Base-by-base conservation (phyloP, 2,797 vertebrate species). In the Chanos chanos region DNA sequence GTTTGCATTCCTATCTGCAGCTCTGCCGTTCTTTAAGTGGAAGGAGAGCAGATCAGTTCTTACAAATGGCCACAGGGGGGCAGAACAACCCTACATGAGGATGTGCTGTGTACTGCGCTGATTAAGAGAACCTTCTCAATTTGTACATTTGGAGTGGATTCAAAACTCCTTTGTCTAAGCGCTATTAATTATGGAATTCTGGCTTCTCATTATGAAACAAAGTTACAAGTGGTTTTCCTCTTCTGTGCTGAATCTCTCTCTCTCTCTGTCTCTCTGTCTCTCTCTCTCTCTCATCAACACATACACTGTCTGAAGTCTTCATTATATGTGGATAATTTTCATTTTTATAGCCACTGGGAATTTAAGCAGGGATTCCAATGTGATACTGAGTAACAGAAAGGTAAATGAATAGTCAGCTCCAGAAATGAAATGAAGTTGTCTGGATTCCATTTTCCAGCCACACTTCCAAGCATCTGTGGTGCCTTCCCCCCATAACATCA, bases 61-160 rank as follows among this genome's bases (percentile, higher is more conserved):
- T 70, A 12, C 21, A 31, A 69, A 61, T 79, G 81, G 71, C 88
- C 89, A 90, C 87, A 86, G 73, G 89, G 84, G 87, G 88, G 87
- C 89, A 86, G 80, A 85, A 82, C 83, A 84, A 82, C 67, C 78
- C 82, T 68, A 71, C 80, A 68, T 78, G 77, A 81, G 64, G 60
- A 54, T 49, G 2, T 22, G n/a, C 22, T 1, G 1, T 34, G 22
- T 34, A 19, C 21, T 5, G 15, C 19, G 16, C 54, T 55, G 15
- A 61, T 61, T 40, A 67, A 67, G 56, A 68, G 65, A 50, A 61
- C 34, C 34, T 34, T 2, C 27, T 57, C 25, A 24, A 24, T 45
- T 33, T 44, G 59, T 28, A 47, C 7, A 30, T 21, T 3, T 24
- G 9, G 30, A 44, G 30, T 43, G 28, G 37, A 58, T 54, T 40